Evolutionary conservation across 1,140 invertebrate genomes (phyloP), one percentile per base, ranked within the genome.

Genomic region (Eriocheir sinensis): DNA sequence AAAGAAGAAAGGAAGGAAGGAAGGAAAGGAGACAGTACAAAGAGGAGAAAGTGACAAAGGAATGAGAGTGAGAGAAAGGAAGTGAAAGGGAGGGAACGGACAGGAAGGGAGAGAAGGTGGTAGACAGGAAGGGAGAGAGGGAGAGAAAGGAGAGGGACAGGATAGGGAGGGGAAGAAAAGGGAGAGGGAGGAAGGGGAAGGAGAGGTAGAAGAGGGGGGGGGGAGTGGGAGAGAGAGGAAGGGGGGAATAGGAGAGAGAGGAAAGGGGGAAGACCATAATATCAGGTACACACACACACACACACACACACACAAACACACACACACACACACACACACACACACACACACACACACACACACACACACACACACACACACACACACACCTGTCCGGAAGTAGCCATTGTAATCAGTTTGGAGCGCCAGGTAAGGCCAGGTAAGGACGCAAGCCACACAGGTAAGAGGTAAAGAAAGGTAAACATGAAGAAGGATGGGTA

Each of bases 41-140:
- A 15, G 15, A 15, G 15, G 44, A 48, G 44, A 48, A 15, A 48
- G 44, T 8, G 44, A 48, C 4, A 48, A 15, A 48, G 44, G 44
- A 48, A 21, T 17, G 48, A 53, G 48, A 72, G 60, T n/a, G 60
- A 72, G 60, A 72, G 60, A 72, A n/a, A 72, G 60, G n/a, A n/a
- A 72, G 60, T n/a, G 60, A 72, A n/a, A 72, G 60, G n/a, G 60
- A 72, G 60, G n/a, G 60, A 72, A n/a, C 27, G 60, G n/a, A n/a
- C 27, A 48, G 60, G n/a, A n/a, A 72, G 60, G n/a, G 27, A 72
- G 60, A 60, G 53, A 60, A 21, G 21, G 17, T 15, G n/a, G n/a
- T n/a, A n/a, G n/a, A n/a, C n/a, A n/a, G n/a, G 53, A 48, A 48
- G 44, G 15, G 44, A 48, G 44, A 48, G 44, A 48, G 44, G 15